Conservation (phyloP, 2,888 invertebrate genomes). For the Ametastegia equiseti region DNA sequence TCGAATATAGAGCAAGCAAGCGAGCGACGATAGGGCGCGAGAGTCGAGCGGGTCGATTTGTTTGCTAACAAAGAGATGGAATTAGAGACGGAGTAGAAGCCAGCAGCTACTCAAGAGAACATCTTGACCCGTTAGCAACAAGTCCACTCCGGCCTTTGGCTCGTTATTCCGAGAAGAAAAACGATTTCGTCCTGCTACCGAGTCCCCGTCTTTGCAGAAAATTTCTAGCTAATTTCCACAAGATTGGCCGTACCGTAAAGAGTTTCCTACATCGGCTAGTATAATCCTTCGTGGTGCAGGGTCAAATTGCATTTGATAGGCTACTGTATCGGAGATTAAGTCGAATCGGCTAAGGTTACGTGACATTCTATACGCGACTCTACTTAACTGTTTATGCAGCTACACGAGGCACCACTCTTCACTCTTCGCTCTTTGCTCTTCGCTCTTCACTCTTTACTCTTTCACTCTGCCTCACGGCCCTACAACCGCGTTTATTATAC, state of each 20-base stretch:
- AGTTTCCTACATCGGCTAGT: background rate
- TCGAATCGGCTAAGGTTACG: constrained; percentile 66
- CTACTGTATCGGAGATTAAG: constrained; percentile 51
- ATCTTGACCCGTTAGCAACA: background rate
- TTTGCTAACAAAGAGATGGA: constrained; percentile 31
- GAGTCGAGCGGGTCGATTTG: constrained; percentile 32
- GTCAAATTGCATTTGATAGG: constrained; percentile 40
- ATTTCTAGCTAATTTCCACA: background rate
- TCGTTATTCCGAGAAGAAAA: background rate
- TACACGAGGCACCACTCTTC: constrained; percentile 31
- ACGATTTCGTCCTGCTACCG: background rate
- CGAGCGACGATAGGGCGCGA: constrained; percentile 13
- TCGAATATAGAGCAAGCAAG: constrained; percentile 37
- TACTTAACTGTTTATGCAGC: constrained; percentile 41
- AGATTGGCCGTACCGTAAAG: background rate
- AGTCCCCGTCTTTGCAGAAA: background rate
- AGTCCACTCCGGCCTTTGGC: background rate
- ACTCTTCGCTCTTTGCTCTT: background rate
- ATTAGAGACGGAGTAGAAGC: background rate
- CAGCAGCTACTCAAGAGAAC: background rate
- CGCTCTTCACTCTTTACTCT: background rate
- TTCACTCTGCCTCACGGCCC: background rate
- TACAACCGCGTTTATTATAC: background rate
- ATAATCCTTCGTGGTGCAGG: constrained; percentile 21
- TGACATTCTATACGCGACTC: constrained; percentile 59